Conservation (phyloP, 2,888 invertebrate species). For the Caenorhabditis wallacei region DNA sequence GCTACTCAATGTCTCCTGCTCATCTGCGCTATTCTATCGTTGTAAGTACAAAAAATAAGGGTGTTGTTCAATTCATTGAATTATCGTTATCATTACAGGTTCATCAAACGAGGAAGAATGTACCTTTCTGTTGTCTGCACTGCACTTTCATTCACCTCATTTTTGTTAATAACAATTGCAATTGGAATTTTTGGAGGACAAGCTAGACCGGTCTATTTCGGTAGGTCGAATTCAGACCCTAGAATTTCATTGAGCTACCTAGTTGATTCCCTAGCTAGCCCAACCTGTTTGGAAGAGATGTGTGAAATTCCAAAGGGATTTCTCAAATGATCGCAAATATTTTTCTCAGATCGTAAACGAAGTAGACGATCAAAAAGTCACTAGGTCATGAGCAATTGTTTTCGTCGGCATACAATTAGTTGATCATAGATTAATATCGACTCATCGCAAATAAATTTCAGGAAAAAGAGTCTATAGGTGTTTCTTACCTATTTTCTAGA, state of each 20-base stretch:
- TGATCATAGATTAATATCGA: conserved; percentile 20
- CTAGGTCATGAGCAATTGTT: conserved; percentile 45
- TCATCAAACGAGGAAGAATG: conserved; percentile 46
- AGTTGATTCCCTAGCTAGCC: neutral
- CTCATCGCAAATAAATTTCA: conserved; percentile 24
- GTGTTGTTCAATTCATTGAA: conserved; percentile 1
- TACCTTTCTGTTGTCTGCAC: conserved; percentile 49
- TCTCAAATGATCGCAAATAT: conserved; percentile 23
- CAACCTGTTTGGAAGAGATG: conserved; percentile 16
- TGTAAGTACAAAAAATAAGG: conserved; percentile 37
- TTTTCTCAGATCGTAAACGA: conserved; percentile 35
- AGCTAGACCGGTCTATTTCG: conserved; percentile 55
- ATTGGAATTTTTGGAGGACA: conserved; percentile 60
- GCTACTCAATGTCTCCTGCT: conserved; percentile 39
- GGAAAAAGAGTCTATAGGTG: conserved; percentile 16
- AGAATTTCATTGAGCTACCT: no score
- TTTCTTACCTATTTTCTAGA: conserved; percentile 19
- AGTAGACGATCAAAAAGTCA: conserved; percentile 32
- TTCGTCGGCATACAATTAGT: conserved; percentile 15
- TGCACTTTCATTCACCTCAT: conserved; percentile 36
- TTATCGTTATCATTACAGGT: conserved; percentile 25
- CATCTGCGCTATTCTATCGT: conserved; percentile 29
- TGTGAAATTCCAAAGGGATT: conserved; percentile 2
- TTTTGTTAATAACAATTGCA: conserved; percentile 49
- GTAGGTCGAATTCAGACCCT: conserved; percentile 24